phyloP scores from a whole-genome alignment of 2,113 vertebrate species.

The Sturnira hondurensis region DNA sequence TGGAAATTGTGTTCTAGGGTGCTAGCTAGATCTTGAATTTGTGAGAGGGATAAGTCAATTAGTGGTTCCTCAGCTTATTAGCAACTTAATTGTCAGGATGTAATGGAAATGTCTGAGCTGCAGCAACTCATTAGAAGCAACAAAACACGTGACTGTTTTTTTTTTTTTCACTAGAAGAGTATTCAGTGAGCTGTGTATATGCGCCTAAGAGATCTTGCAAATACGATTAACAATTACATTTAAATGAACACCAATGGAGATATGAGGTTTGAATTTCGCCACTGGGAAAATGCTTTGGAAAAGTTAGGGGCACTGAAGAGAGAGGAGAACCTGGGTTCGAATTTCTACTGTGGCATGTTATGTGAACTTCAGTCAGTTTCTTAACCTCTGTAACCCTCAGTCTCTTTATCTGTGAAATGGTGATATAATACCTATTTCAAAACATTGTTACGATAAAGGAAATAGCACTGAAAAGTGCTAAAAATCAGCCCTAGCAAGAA shows the following conservation, averaged over 20 bases:
- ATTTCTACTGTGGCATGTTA: not conserved
- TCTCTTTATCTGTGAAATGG: not conserved
- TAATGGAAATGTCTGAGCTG: conserved; percentile 80
- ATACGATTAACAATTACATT: conserved; percentile 47
- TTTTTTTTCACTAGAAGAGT: conserved; percentile 41
- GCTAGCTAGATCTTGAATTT: conserved; percentile 59
- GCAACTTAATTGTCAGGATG: conserved; percentile 77
- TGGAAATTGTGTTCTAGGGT: conserved; percentile 68
- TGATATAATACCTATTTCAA: not conserved
- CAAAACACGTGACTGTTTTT: conserved; percentile 64
- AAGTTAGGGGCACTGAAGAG: not conserved
- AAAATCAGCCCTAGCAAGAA: not conserved
- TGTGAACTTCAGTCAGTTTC: not conserved
- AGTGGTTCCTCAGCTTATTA: conserved; percentile 79
- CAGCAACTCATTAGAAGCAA: conserved; percentile 73
- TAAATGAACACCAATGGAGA: not conserved
- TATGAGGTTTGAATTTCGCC: not conserved
- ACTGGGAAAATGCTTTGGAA: not conserved
- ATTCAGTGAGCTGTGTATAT: conserved; percentile 40
- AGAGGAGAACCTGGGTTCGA: not conserved
- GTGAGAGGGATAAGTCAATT: conserved; percentile 75
- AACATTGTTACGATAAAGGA: not conserved
- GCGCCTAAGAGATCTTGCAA: conserved; percentile 38
- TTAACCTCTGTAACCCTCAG: not conserved
- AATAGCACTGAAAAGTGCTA: not conserved